phyloP scores from a whole-genome alignment of 2,113 vertebrate species.

The Scalopus aquaticus region DNA sequence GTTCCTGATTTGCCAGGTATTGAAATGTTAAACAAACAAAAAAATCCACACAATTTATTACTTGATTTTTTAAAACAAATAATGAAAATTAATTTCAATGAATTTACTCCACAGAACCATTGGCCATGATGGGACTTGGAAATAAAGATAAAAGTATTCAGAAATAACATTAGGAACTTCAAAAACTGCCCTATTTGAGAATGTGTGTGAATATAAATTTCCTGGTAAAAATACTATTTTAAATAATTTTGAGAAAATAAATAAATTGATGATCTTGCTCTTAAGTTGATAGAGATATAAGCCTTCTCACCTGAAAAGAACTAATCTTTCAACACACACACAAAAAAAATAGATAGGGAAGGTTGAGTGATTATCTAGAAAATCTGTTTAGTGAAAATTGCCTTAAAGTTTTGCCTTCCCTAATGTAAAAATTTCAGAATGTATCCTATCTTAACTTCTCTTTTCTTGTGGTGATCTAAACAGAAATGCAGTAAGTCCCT shows the following conservation, averaged over 20 bases:
- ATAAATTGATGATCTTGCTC: neutral
- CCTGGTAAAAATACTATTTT: neutral
- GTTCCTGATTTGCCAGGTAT: neutral
- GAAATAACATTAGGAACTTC: slow-evolving; percentile 52
- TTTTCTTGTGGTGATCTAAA: neutral
- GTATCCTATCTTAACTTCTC: neutral
- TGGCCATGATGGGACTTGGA: neutral
- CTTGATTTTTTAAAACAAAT: neutral
- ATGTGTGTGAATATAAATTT: neutral
- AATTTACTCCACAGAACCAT: neutral
- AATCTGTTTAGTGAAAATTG: neutral
- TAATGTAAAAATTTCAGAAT: neutral
- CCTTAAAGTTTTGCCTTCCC: neutral
- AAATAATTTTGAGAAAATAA: neutral
- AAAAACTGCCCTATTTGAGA: neutral
- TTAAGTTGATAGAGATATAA: neutral
- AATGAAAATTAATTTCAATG: slow-evolving; percentile 3
- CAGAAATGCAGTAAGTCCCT: slow-evolving; percentile 57
- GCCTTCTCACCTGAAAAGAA: neutral
- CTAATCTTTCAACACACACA: neutral
- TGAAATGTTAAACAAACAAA: neutral
- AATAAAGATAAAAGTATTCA: neutral
- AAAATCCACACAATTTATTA: neutral
- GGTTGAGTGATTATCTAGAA: neutral
- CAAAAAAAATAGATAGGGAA: neutral